Evolutionary conservation across 2,113 vertebrate species (phyloP), one percentile per base, ranked within the genome.

Genomic region (Meleagris gallopavo): DNA sequence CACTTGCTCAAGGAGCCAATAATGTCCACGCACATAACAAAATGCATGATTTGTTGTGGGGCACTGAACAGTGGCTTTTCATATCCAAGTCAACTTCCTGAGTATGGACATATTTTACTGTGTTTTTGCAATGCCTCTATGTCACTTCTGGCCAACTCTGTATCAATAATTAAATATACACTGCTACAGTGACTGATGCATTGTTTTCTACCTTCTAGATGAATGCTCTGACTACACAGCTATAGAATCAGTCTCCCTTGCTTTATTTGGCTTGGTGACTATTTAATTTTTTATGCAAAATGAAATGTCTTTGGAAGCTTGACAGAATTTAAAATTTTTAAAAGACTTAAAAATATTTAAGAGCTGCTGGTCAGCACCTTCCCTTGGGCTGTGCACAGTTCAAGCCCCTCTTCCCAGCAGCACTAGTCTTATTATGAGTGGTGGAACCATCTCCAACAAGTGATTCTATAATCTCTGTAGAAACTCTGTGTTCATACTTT

Each of bases 261-360:
- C 76, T 96, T 92, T 93, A 86, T 84, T 94, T 96, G 86, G 76
- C 86, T 81, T 90, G 61, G 57, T 88, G 85, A 69, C 43, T 93
- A 54, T 88, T 94, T 91, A 90, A 94, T 86, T 96, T 90, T 96
- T 96, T 95, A 86, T 64, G 80, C 57, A 86, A 86, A 94, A 83
- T 15, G 24, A 94, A 94, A 92, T 54, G 77, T 71, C 80, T 86
- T 93, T 88, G 86, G 41, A 96, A 89, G 66, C 15, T 40, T 89
- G 57, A 61, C 62, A 76, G 71, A 55, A 38, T 83, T 86, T 77
- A 88, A 74, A 83, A 71, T 40, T 24, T 83, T 84, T 78, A 64
- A 83, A 90, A 79, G 58, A 83, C 71, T 89, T 91, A 2, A 69
- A 94, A 77, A 38, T 77, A 43, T 94, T 75, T 64, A 92, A 95